Evolutionary conservation across 2,888 invertebrate genomes (phyloP).

Genomic region (Zygogramma bicolorata): DNA sequence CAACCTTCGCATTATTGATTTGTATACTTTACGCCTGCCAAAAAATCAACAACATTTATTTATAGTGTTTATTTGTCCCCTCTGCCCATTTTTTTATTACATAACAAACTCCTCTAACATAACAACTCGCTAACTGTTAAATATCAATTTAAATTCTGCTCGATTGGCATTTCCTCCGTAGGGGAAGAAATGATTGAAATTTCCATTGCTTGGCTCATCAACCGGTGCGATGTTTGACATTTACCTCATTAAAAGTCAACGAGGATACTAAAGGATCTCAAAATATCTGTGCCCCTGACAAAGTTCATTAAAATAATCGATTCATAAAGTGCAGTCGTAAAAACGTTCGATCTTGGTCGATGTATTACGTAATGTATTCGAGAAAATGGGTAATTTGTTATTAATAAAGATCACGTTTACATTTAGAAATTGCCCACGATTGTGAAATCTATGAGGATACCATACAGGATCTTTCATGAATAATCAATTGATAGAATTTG

Average conservation of each 20-base stretch:
- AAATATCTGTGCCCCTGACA: slow-evolving; percentile 1
- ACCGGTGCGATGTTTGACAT: slow-evolving; percentile 11
- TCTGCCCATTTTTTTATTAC: not conserved
- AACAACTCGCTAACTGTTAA: not conserved
- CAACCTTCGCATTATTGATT: too few relatives aligned
- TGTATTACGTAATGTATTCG: not conserved
- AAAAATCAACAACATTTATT: not conserved
- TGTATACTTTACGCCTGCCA: not conserved
- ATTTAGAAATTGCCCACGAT: not conserved
- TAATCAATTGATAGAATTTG: too few relatives aligned
- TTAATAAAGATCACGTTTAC: not conserved
- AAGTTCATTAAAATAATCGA: slow-evolving; percentile 1
- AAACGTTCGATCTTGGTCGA: not conserved
- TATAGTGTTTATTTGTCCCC: not conserved
- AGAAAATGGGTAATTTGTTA: not conserved
- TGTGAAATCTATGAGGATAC: not conserved
- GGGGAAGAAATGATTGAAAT: not conserved
- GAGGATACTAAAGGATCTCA: not conserved
- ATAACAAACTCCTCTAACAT: slow-evolving; percentile 1
- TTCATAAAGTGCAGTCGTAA: not conserved
- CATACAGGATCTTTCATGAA: not conserved
- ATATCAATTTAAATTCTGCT: not conserved
- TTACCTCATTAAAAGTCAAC: slow-evolving; percentile 28
- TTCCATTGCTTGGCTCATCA: not conserved
- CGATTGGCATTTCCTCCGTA: not conserved